A percentile compares a stretch with the other conserved stretches of the same genome.
These are phyloP conservation scores for Acleris holmiana DNA, from an alignment of 2,888 invertebrate genomes.

Conservation along the genomic window DNA sequence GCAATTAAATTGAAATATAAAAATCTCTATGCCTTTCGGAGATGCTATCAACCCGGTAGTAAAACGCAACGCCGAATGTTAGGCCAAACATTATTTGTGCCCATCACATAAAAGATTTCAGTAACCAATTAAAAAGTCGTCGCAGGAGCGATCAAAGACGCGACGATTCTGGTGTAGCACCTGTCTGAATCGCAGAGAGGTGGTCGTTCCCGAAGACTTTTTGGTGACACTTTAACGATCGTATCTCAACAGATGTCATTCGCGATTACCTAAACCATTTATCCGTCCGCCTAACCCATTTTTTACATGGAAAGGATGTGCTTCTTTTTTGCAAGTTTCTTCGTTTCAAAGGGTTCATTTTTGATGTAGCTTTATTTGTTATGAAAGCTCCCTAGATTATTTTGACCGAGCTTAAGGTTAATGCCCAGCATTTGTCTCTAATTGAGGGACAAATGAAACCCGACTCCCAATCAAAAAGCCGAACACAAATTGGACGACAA, in stretches of 20 bases:
- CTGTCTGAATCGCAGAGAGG: constrained; percentile 24
- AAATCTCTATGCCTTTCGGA: constrained; percentile 27
- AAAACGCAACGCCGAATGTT: constrained; percentile 31
- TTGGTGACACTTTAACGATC: constrained; percentile 28
- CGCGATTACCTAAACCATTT: constrained; percentile 9
- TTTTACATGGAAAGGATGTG: neutral
- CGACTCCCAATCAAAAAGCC: constrained; percentile 34
- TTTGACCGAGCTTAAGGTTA: constrained; percentile 32
- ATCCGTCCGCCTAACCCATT: neutral
- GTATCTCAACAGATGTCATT: constrained; percentile 15
- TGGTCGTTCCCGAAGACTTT: constrained; percentile 15
- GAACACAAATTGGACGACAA: constrained; percentile 29
- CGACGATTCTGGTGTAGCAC: constrained; percentile 8
- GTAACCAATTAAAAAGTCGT: constrained; percentile 32
- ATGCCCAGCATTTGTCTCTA: constrained; percentile 33
- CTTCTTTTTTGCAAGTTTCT: too few species aligned
- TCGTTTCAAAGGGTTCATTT: neutral
- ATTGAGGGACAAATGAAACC: constrained; percentile 36
- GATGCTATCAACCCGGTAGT: constrained; percentile 26
- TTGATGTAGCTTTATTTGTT: neutral
- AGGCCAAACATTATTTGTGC: constrained; percentile 16
- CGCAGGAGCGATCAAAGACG: constrained; percentile 23
- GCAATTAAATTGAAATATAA: constrained; percentile 25
- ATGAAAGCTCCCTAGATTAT: constrained; percentile 11
- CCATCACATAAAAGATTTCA: constrained; percentile 36